Conservation (phyloP, 2,888 invertebrate species). For the Hydriomena furcata region DNA sequence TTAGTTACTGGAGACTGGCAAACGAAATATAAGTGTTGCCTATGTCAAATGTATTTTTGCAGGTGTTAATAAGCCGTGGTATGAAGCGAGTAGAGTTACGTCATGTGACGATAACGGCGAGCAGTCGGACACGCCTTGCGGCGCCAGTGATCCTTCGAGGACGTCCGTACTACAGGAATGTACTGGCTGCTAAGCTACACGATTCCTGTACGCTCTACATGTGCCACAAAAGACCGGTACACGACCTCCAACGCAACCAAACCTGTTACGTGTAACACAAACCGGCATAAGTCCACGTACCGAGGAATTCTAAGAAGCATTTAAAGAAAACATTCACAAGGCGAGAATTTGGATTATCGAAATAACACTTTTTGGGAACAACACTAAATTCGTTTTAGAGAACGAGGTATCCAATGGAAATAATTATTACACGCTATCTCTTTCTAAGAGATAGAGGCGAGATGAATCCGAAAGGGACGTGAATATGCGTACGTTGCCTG, state of each 20-base stretch:
- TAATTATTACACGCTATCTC: slow-evolving; percentile 66
- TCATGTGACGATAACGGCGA: slow-evolving; percentile 74
- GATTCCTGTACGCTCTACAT: slow-evolving; percentile 67
- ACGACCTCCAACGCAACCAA: slow-evolving; percentile 78
- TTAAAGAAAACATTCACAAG: slow-evolving; percentile 46
- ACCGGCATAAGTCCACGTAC: slow-evolving; percentile 54
- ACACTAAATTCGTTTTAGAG: slow-evolving; percentile 54
- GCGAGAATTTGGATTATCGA: slow-evolving; percentile 36
- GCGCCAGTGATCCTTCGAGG: slow-evolving; percentile 72
- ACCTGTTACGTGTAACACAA: slow-evolving; percentile 79
- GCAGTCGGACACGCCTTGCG: slow-evolving; percentile 75
- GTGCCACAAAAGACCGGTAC: slow-evolving; percentile 77
- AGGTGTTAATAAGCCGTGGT: slow-evolving; percentile 49
- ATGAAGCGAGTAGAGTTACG: slow-evolving; percentile 61
- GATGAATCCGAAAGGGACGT: slow-evolving; percentile 74
- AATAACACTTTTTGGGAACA: slow-evolving; percentile 55
- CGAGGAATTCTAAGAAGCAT: slow-evolving; percentile 42
- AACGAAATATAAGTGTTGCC: slow-evolving; percentile 19
- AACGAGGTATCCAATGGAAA: slow-evolving; percentile 59
- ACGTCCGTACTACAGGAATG: slow-evolving; percentile 68
- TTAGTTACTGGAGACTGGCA: slow-evolving; percentile 19
- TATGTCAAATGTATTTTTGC: slow-evolving; percentile 31
- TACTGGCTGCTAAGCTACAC: slow-evolving; percentile 59
- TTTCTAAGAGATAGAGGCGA: slow-evolving; percentile 55
- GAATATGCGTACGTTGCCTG: slow-evolving; percentile 82